Evolutionary conservation across 2,797 vertebrate species (phyloP).

Genomic region (Sebastes trivittatus): DNA sequence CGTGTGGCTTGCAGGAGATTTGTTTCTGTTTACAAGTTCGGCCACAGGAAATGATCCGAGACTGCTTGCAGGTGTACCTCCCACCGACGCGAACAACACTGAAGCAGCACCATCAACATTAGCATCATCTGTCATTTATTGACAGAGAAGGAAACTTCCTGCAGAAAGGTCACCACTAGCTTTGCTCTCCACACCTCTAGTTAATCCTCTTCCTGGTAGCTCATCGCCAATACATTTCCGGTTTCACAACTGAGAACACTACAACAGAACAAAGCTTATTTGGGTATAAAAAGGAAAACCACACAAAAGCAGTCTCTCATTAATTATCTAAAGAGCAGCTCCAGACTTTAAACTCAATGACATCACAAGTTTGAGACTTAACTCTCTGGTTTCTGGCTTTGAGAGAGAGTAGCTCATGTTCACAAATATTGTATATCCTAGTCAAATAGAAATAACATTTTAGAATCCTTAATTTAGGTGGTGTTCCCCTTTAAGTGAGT

Average conservation of each 20-base stretch:
- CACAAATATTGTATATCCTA: neutral
- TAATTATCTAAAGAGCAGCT: too few relatives aligned
- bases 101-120: neutral
- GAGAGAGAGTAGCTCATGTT: too few relatives aligned
- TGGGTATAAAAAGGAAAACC: too few relatives aligned
- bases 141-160: slow-evolving; percentile 42
- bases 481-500: too few relatives aligned
- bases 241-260: neutral
- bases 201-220: slow-evolving; percentile 39
- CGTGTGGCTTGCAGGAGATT: slow-evolving; percentile 42
- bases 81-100: neutral
- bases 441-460: neutral
- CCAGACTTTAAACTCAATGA: too few relatives aligned
- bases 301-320: fast-evolving
- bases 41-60: slow-evolving; percentile 48
- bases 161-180: slow-evolving; percentile 45
- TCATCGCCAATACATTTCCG: neutral
- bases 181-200: slow-evolving; percentile 34
- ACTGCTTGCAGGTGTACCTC: slow-evolving; percentile 47
- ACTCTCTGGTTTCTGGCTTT: too few relatives aligned
- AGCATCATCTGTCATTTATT: slow-evolving; percentile 40
- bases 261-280: too few relatives aligned
- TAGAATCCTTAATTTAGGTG: too few relatives aligned
- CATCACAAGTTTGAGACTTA: too few relatives aligned
- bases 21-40: slow-evolving; percentile 44